Evolutionary conservation across 2,888 invertebrate genomes (phyloP).

Genomic region (Mesorhabditis spiculigera): DNA sequence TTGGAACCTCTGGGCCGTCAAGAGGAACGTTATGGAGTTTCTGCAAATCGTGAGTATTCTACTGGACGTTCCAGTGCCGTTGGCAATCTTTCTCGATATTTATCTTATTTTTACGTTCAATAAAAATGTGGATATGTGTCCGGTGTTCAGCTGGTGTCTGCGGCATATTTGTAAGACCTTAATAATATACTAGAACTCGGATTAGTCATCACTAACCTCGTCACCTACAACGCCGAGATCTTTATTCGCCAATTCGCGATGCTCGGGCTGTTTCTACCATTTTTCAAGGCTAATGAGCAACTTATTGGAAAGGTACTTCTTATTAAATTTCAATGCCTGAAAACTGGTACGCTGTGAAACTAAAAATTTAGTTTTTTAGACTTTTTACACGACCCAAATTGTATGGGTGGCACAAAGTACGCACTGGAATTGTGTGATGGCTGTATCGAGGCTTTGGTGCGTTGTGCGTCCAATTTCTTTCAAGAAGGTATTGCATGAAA

Average conservation of each 20-base stretch:
- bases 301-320: background rate
- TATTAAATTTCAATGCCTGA: background rate
- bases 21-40: too few relatives aligned
- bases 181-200: too few relatives aligned
- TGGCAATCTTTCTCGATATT: too few relatives aligned
- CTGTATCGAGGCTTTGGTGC: background rate
- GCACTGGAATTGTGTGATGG: background rate
- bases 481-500: too few relatives aligned
- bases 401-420: background rate
- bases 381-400: background rate
- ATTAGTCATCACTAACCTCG: conserved; percentile 4
- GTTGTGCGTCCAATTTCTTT: background rate
- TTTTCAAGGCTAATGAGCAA: background rate
- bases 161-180: too few relatives aligned
- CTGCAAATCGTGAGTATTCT: too few relatives aligned
- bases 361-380: background rate
- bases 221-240: background rate
- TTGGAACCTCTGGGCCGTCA: too few relatives aligned
- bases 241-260: background rate
- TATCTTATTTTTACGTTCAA: too few relatives aligned
- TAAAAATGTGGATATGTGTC: too few relatives aligned
- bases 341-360: too few relatives aligned
- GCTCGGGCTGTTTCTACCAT: background rate
- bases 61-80: too few relatives aligned
- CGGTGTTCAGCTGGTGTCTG: too few relatives aligned